Conservation (phyloP, 2,113 vertebrate species). For the Triplophysa siluroides region DNA sequence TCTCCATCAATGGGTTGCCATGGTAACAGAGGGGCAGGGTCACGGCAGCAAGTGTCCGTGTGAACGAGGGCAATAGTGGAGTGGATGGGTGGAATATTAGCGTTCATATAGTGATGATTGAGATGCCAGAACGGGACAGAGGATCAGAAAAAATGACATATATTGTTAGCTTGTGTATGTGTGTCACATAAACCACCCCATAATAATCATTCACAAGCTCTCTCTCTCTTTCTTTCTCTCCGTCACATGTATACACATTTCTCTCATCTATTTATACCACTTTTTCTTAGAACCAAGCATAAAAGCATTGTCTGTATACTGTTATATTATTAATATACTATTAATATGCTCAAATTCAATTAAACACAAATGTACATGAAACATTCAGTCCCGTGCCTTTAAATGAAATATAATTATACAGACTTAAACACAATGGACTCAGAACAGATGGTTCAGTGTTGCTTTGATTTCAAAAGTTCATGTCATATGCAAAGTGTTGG, state of each 20-base stretch:
- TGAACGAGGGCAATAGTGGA: conserved; percentile 23
- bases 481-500: not conserved
- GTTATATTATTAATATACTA: too few relatives aligned
- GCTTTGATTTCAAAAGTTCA: not conserved
- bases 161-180: not conserved
- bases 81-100: not conserved
- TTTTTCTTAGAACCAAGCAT: too few relatives aligned
- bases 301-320: too few relatives aligned
- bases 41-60: conserved; percentile 12
- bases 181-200: not conserved
- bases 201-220: not conserved
- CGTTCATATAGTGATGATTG: too few relatives aligned
- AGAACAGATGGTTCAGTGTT: too few relatives aligned
- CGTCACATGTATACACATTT: not conserved
- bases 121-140: too few relatives aligned
- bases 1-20: conserved; percentile 29
- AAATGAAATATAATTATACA: too few relatives aligned
- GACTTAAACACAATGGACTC: too few relatives aligned
- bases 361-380: too few relatives aligned
- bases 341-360: too few relatives aligned
- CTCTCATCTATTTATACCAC: not conserved
- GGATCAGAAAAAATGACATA: not conserved
- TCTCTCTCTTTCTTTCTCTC: not conserved
- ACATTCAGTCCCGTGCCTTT: too few relatives aligned
- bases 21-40: conserved; percentile 24